Evolutionary conservation across 2,113 vertebrate genomes (phyloP), one percentile per base, ranked within the genome.

Genomic region (Monopterus albus): DNA sequence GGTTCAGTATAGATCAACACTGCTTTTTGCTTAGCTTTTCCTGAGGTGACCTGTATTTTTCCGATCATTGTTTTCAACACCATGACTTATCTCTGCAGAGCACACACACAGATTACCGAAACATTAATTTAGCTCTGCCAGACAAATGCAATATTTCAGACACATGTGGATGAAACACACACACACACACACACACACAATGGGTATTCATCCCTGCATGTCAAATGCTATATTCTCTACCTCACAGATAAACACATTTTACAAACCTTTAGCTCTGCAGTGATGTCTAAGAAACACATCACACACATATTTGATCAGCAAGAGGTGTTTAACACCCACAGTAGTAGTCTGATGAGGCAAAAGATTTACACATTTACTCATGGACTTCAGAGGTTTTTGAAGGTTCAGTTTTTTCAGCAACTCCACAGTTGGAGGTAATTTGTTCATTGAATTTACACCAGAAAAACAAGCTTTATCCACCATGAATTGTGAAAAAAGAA

Each of bases 171-270:
- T n/a, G n/a, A n/a, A n/a, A n/a, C n/a, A n/a, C n/a, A n/a, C n/a
- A n/a, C 20, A 35, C 2, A 42, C 1, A 6, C 17, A 62, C 43
- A 51, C 42, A 18, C 55, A 56, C 10, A 50, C 31, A 17, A 7
- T 21, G 25, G 26, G 25, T 33, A 25, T 25, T 83, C 72, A 76
- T 72, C 72, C n/a, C 81, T 28, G 57, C 28, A 21, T 42, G 62
- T 28, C 12, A 31, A 47, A 57, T 9, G 29, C 31, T 4, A 6
- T 17, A 53, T 36, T 36, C 55, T 42, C 18, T 9, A 23, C 15
- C 13, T 5, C 23, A 49, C 46, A 20, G 17, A 23, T 31, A 57
- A 5, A 47, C 9, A 55, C 33, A 60, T 5, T 36, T 17, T 36
- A 17, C 45, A 62, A 38, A 25, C 28, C n/a, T 36, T 71, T 77